phyloP scores from a whole-genome alignment of 1,140 invertebrate species.

The Lasioglossum albipes region DNA sequence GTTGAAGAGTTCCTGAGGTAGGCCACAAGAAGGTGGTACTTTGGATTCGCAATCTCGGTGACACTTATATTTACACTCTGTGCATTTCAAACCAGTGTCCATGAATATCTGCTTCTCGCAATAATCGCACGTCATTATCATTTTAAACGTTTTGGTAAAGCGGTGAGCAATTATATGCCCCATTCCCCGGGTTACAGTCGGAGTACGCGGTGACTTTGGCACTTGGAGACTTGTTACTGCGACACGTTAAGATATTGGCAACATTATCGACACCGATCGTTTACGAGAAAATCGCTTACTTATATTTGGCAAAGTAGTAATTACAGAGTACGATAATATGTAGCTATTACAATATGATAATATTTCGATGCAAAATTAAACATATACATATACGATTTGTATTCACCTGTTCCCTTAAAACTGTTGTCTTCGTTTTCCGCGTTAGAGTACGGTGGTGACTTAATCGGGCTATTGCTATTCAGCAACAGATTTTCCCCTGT shows the following conservation, averaged over 20 bases:
- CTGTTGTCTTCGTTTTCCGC: slow-evolving; percentile 83
- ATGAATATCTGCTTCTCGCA: slow-evolving; percentile 96
- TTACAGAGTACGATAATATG: no score
- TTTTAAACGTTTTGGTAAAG: slow-evolving; percentile 93
- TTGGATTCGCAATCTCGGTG: slow-evolving; percentile 94
- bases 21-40: slow-evolving; percentile 94
- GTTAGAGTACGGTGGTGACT: slow-evolving; percentile 83
- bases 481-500: slow-evolving; percentile 78
- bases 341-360: no score
- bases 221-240: slow-evolving; percentile 81
- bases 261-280: slow-evolving; percentile 7
- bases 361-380: no score
- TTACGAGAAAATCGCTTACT: background rate
- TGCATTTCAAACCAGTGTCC: slow-evolving; percentile 92
- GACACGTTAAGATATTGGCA: slow-evolving; percentile 38
- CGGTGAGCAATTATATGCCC: slow-evolving; percentile 95
- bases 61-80: slow-evolving; percentile 97
- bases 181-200: slow-evolving; percentile 87
- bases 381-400: background rate
- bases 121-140: slow-evolving; percentile 93
- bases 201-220: slow-evolving; percentile 88
- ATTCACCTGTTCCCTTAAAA: slow-evolving; percentile 74
- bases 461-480: slow-evolving; percentile 84
- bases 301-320: no score
- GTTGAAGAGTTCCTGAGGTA: slow-evolving; percentile 90